Conservation (phyloP, 2,888 invertebrate species). For the Balanococcus diminutus region DNA sequence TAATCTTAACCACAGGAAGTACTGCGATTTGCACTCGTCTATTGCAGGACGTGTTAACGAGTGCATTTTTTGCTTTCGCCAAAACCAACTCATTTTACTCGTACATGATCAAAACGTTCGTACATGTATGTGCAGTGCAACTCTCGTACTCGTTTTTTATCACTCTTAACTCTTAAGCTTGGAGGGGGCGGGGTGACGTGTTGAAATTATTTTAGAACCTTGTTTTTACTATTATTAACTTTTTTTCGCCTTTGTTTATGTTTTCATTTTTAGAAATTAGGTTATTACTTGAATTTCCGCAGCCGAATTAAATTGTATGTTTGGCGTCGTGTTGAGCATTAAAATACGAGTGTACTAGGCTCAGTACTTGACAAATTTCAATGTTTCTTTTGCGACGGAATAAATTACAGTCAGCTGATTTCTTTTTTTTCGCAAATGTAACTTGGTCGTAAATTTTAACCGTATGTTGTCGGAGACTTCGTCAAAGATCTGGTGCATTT, state of each 20-base stretch:
- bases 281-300: neutral
- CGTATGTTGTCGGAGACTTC: neutral
- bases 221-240: neutral
- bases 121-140: no score
- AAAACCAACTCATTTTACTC: neutral
- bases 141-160: neutral
- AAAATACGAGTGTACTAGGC: neutral
- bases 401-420: neutral
- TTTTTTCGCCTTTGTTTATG: slow-evolving; percentile 15
- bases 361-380: neutral
- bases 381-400: neutral
- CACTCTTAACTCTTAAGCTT: neutral
- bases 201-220: neutral
- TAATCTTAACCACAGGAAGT: neutral
- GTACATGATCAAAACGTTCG: neutral
- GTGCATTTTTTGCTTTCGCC: slow-evolving; percentile 14
- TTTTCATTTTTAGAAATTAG: slow-evolving; percentile 12
- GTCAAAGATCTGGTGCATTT: neutral
- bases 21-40: neutral
- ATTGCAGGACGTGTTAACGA: neutral
- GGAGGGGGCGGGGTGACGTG: neutral
- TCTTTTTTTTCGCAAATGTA: neutral
- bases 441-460: neutral
- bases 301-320: slow-evolving; percentile 14
- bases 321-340: neutral